These are phyloP conservation scores for Anguilla pacifica DNA, from an alignment of 2,797 vertebrate genomes.

Conservation along the genomic window DNA sequence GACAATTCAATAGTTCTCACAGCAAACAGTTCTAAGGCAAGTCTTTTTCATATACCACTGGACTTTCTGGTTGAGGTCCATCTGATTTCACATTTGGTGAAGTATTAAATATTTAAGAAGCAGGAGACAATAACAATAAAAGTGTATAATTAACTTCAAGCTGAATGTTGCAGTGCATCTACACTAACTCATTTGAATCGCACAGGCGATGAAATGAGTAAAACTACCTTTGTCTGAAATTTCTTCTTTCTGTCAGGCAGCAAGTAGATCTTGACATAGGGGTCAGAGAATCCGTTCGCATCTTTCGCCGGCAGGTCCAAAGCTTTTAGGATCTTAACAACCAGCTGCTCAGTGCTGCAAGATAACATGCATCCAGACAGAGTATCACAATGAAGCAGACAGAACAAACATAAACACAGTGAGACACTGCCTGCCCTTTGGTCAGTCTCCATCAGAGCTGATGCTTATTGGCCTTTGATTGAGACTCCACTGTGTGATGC, in stretches of 20 bases:
- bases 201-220: constrained; percentile 3
- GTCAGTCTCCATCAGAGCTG: neutral
- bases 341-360: constrained; percentile 84
- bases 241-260: constrained; percentile 94
- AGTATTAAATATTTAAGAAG: neutral
- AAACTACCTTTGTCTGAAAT: constrained; percentile 87
- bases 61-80: neutral
- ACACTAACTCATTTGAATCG: neutral
- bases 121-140: neutral
- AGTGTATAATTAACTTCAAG: neutral
- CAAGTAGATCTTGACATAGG: constrained; percentile 92
- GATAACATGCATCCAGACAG: constrained; percentile 22
- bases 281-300: constrained; percentile 89
- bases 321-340: constrained; percentile 89
- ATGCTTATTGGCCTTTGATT: neutral
- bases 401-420: neutral
- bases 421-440: neutral
- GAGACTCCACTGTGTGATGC: neutral
- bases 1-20: neutral
- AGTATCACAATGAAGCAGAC: constrained; percentile 23
- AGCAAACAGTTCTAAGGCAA: neutral
- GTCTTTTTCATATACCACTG: neutral
- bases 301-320: constrained; percentile 90
- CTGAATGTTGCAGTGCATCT: neutral
- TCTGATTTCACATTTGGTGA: neutral